Evolutionary conservation across 2,797 vertebrate species (phyloP).

Genomic region (Prionace glauca): DNA sequence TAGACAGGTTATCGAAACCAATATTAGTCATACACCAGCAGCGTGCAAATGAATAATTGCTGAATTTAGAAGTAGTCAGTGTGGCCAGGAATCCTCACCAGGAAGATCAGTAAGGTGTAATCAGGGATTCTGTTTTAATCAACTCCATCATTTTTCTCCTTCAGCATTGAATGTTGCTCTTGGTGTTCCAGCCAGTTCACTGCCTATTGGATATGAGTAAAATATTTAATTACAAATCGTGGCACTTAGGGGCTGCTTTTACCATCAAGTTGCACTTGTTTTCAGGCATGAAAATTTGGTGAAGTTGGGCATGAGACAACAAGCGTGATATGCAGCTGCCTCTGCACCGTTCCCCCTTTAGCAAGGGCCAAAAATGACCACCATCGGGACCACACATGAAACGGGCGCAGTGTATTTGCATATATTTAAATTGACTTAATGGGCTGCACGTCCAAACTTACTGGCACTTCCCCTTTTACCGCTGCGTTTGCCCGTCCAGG

Average conservation of each 20-base stretch:
- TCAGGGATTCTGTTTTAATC: neutral
- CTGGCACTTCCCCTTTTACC: too few relatives aligned
- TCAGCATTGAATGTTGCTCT: constrained; percentile 4
- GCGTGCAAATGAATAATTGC: neutral
- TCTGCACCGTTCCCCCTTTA: too few relatives aligned
- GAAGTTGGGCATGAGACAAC: too few relatives aligned
- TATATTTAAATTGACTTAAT: too few relatives aligned
- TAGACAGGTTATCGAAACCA: neutral
- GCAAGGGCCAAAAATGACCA: too few relatives aligned
- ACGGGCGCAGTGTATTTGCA: too few relatives aligned
- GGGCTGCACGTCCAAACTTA: too few relatives aligned
- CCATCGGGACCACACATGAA: too few relatives aligned
- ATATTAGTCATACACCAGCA: neutral
- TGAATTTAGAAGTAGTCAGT: neutral
- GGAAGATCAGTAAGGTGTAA: constrained; percentile 1
- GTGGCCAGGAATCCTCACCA: neutral
- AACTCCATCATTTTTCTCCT: neutral
- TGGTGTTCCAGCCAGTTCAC: neutral
- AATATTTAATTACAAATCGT: neutral
- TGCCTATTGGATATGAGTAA: neutral
- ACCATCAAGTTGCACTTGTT: too few relatives aligned
- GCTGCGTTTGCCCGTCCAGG: too few relatives aligned
- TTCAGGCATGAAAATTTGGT: too few relatives aligned
- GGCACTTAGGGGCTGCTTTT: neutral
- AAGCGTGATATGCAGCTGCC: too few relatives aligned